A percentile compares a stretch with the other conserved stretches of the same genome.
These are phyloP conservation scores for Oreocharis arfaki DNA, from an alignment of 2,113 vertebrate species.

Conservation along the genomic window DNA sequence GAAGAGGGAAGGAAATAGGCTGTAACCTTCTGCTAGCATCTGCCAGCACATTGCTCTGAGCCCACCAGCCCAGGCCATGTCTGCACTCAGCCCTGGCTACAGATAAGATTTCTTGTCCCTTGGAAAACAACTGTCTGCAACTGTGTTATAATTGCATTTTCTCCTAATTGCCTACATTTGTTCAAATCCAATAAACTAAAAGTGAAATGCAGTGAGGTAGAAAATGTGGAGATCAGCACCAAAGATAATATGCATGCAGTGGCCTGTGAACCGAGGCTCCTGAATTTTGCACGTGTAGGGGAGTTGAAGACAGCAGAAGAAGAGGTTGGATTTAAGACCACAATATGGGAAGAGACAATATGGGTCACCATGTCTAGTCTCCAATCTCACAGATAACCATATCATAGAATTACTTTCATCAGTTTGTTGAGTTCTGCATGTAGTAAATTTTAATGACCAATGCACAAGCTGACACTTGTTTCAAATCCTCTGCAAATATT, in stretches of 20 bases:
- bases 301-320: neutral
- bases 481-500: neutral
- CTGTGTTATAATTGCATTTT: constrained; percentile 11
- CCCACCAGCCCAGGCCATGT: neutral
- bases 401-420: neutral
- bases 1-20: neutral
- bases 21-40: neutral
- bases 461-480: neutral
- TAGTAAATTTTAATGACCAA: neutral
- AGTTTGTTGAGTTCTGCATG: neutral
- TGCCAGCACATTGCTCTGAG: neutral
- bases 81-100: neutral
- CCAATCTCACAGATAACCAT: neutral
- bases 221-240: constrained; percentile 13
- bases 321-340: neutral
- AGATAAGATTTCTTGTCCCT: neutral
- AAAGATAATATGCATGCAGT: neutral
- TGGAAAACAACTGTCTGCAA: neutral
- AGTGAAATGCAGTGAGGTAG: neutral
- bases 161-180: constrained; percentile 36
- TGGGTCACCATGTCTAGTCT: neutral
- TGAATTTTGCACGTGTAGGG: neutral
- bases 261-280: neutral
- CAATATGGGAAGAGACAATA: neutral
- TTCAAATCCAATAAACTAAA: constrained; percentile 38